Base-by-base conservation (phyloP, 2,888 invertebrate genomes). In the Clanis bilineata region DNA sequence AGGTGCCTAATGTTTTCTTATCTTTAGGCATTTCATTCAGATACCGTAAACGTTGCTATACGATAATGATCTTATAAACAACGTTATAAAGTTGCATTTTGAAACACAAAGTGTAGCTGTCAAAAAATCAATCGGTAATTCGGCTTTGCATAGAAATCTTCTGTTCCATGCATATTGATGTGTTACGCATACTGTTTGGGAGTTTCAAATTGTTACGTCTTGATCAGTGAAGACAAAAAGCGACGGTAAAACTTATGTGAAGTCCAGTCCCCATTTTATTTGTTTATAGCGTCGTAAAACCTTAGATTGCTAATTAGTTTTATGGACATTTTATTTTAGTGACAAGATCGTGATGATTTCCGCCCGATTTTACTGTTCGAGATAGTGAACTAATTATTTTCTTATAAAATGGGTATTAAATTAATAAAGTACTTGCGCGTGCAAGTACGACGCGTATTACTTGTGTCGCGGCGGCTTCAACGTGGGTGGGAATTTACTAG, bases 301-400 rank as follows among this genome's bases (percentile, higher is more conserved):
- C 76, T 84, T 84, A 79, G 80, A 85, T 90, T 82, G 82, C 86
- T 90, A 88, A 90, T 90, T 88, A 88, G 84, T 80, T 90, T 86
- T 87, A 88, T 84, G 80, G 77, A 64, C 67, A 73, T 86, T 84
- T 83, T 82, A 85, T 83, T 81, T 76, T 71, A 66, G 76, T 79
- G 77, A 80, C 81, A 80, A 74, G 74, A 72, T 69, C 70, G 66
- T 57, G 59, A 25, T 56, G 59, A 68, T 66, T 72, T 74, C 73
- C 60, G 62, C 69, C 21, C n/a, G 22, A 57, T 56, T 58, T 55
- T 59, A 54, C 54, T 54, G 57, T 54, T 51, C 15, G 18, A 59
- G 43, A 41, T 57, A 59, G 41, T 44, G 15, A 23, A 47, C 47
- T 56, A 56, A 56, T 59, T 59, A 56, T 58, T 62, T 15, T 51